Evolutionary conservation across 1,140 invertebrate species (phyloP), one percentile per base, ranked within the genome.

Genomic region (Sinella curviseta): DNA sequence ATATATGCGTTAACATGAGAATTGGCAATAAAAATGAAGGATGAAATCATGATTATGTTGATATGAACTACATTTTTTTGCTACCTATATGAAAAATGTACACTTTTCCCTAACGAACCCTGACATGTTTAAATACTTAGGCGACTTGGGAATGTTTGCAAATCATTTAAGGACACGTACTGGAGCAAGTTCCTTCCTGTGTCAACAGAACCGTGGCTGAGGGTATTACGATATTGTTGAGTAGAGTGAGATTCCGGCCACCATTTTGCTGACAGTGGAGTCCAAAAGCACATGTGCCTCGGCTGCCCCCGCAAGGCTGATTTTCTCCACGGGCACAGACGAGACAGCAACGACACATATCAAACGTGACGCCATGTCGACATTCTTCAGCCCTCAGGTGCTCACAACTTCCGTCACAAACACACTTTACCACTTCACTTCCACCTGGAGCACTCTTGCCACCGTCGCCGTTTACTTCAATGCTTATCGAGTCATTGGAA

Each of bases 361-460:
- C 83, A 36, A 82, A 70, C 1, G 83, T 84, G 3, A 82, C 57
- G 28, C 83, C 83, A 74, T 76, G 78, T 20, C 48, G 78, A 73
- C 83, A 84, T 39, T 82, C 81, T 30, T 20, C 24, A 0, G 34
- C 81, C n/a, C 77, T 57, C 17, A 84, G 14, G 48, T 75, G 75
- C 73, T 84, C 83, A 67, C 83, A 84, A 28, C 74, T 77, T n/a
- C 78, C 81, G 67, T 82, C 83, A 80, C 83, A 83, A 78, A 83
- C 77, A 77, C 83, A 83, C 28, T 77, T 77, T 14, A 80, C 76
- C 0, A 34, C 54, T n/a, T 80, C 78, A 17, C 31, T 70, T 12
- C 65, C 65, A 70, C 12, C n/a, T 17, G n/a, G n/a, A n/a, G n/a
- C n/a, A n/a, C n/a, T n/a, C n/a, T n/a, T n/a, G n/a, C n/a, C n/a